Percentiles rank a stretch among this genome's conserved stretches.
Conservation (phyloP, 2,113 vertebrate genomes). For the Oxyruncus cristatus region DNA sequence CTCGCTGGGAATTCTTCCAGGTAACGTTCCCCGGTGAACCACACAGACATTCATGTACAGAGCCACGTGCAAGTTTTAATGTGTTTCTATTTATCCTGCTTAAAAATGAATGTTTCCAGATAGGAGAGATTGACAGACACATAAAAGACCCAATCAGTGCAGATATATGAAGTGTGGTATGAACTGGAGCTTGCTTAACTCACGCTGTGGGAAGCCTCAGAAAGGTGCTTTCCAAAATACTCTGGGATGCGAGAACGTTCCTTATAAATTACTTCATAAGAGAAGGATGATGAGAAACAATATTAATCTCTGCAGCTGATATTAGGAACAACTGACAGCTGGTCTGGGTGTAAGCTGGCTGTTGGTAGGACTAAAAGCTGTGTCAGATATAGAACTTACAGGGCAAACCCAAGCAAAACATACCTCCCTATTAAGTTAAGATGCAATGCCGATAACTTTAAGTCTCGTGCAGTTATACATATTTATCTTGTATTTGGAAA, state of each 20-base stretch:
- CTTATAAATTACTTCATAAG: not conserved
- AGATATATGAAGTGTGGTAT: not conserved
- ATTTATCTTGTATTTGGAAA: not conserved
- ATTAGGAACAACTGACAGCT: not conserved
- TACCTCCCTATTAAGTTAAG: not conserved
- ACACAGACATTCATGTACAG: not conserved
- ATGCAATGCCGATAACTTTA: not conserved
- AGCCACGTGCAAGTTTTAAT: not conserved
- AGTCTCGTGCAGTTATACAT: not conserved
- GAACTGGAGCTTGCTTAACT: not conserved
- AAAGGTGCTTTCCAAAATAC: not conserved
- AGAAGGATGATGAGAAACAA: not conserved
- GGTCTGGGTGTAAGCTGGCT: not conserved
- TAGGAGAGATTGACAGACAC: not conserved
- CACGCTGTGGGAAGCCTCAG: not conserved
- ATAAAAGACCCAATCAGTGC: not conserved
- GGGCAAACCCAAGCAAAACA: not conserved
- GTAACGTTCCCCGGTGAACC: not conserved
- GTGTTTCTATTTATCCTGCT: slow-evolving; percentile 25
- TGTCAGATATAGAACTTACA: not conserved
- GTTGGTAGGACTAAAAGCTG: not conserved
- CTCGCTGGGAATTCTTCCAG: not conserved
- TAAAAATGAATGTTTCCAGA: not conserved
- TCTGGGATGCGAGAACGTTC: not conserved
- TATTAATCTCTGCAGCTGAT: not conserved